A percentile compares a stretch with the other conserved stretches of the same genome.
These are phyloP conservation scores for Reticulitermes lucifugus DNA, from an alignment of 2,888 invertebrate species.

Conservation along the genomic window DNA sequence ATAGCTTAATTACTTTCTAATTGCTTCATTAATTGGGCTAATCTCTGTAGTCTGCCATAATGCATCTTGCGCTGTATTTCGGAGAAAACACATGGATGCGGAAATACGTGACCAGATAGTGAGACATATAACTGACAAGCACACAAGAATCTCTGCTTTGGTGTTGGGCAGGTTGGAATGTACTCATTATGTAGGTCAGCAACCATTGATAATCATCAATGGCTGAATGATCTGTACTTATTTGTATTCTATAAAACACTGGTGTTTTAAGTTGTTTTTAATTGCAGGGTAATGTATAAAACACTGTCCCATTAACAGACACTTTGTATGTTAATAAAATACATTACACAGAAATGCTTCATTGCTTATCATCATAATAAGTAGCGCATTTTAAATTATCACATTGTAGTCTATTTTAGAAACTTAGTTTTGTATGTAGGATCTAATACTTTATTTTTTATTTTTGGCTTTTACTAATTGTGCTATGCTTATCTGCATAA, in stretches of 20 bases:
- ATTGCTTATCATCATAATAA: slow-evolving; percentile 4
- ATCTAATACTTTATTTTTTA: slow-evolving; percentile 18
- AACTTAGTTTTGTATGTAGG: slow-evolving; percentile 4
- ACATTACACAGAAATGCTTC: neutral
- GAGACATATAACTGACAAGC: neutral
- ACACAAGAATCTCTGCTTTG: slow-evolving; percentile 16
- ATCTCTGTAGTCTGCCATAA: slow-evolving; percentile 30
- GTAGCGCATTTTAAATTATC: neutral
- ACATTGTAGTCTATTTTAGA: slow-evolving; percentile 12
- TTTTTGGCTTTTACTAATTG: slow-evolving; percentile 42
- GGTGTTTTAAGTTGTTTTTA: neutral
- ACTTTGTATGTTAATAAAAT: neutral
- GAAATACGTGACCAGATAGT: neutral
- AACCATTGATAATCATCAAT: slow-evolving; percentile 11
- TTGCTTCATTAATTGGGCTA: slow-evolving; percentile 48
- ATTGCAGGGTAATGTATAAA: neutral
- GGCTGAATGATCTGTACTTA: slow-evolving; percentile 1
- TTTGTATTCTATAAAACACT: slow-evolving; percentile 1
- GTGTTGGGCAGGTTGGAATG: neutral
- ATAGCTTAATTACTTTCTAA: slow-evolving; percentile 48
- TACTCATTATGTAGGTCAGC: neutral
- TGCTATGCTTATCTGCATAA: slow-evolving; percentile 44
- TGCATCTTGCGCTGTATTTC: slow-evolving; percentile 24
- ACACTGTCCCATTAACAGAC: slow-evolving; percentile 9
- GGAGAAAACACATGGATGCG: neutral